Evolutionary conservation across 2,797 vertebrate genomes (phyloP), one percentile per base, ranked within the genome.

Genomic region (Caiman crocodilus): DNA sequence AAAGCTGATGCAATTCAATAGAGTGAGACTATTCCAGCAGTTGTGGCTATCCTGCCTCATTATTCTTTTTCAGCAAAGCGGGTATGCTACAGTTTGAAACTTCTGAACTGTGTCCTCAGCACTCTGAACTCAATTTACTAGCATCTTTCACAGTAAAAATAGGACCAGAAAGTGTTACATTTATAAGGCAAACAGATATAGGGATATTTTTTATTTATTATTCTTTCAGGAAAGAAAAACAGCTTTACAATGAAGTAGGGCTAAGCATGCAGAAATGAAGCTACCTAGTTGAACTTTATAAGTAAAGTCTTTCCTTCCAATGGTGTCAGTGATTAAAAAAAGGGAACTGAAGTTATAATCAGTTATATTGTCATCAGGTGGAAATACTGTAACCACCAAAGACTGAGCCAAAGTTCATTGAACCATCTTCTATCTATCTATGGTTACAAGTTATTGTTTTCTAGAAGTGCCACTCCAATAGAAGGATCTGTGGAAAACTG

Each of bases 41-140:
- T 84, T 57, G 17, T 75, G n/a, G 92, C 80, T 56, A 91, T 92
- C 92, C 88, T 87, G 94, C 95, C 95, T 96, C 96, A 96, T 97
- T 97, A 97, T 97, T 96, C 95, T 97, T 95, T 84, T 87, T 92
- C 96, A 93, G 92, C 92, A 96, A 97, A 97, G 94, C 84, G 93
- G 96, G 91, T 93, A 85, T 2, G 42, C 92, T 95, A 82, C 93
- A 92, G 94, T 97, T 96, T 94, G 93, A 90, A 97, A 97, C 91
- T 96, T 95, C 95, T 97, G 97, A 97, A 97, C 97, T 97, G 96
- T 97, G 96, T 97, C 97, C 89, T 97, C 95, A 81, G 87, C 91
- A 87, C 84, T 96, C 93, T 95, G 96, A 97, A 97, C 97, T 96
- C 97, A 97, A 98, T 98, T 97, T 98, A 96, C 95, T 92, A 93